Base-by-base conservation (phyloP, 2,888 invertebrate species). In the Philonicus albiceps region DNA sequence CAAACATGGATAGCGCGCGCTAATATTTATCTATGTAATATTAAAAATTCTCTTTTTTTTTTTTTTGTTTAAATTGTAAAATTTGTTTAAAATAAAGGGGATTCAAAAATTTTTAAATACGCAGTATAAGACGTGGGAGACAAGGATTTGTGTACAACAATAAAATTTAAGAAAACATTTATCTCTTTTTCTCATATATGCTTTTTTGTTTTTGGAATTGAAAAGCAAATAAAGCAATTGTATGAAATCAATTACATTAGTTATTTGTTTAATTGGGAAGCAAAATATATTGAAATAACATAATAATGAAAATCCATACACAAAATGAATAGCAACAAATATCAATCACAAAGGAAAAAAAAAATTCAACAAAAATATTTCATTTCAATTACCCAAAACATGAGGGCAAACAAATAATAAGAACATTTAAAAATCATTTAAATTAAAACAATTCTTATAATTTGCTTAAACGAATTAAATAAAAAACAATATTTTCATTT, bases 1-100 rank as follows among this genome's bases (percentile, higher is more conserved):
- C 84, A 84, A 84, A 84, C 84, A 84, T 84, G 75, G 53, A 85
- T 85, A 85, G 75, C 75, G 75, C 75, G 85, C 74, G 74, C 85
- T 85, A 85, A 75, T 13, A 53, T 85, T 37, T 74, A 37, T 49
- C 75, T 75, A 53, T 74, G 30, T 43, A 73, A 74, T 75, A 55
- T 81, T 53, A 81, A 53, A 19, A 55, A 81, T n/a, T 13, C 13
- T 49, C 64, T 30, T 81, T 81, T 43, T 76, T 75, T 31, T 31
- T 31, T 31, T 31, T 31, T 31, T n/a, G n/a, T n/a, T n/a, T n/a
- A n/a, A 16, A 34, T 40, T 78, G 7, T 78, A 43, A 73, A 83
- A 81, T 55, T 81, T 81, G 19, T 55, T 8, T 64, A 55, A 55
- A 19, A 22, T 83, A 43, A 40, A 37, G 19, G n/a, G 37, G 3